phyloP scores from a whole-genome alignment of 2,888 invertebrate species.

The Autographa pulchrina region DNA sequence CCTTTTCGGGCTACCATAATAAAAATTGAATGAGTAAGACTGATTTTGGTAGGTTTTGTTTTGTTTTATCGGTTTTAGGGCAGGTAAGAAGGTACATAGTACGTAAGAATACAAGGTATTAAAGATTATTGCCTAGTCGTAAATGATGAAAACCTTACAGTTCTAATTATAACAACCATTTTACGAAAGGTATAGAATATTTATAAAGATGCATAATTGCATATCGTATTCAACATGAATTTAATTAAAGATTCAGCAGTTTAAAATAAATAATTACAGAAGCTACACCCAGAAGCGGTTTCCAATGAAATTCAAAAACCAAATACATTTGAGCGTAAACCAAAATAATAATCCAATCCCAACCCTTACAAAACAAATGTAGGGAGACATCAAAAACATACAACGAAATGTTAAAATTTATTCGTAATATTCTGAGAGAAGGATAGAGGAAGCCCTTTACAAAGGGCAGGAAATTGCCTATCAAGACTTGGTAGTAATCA shows the following conservation, averaged over 20 bases:
- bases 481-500: conserved; percentile 81
- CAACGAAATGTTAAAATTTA: conserved; percentile 78
- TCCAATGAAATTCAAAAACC: conserved; percentile 13
- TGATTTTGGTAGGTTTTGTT: conserved; percentile 56
- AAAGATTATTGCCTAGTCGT: too few relatives aligned
- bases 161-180: too few relatives aligned
- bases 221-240: neutral
- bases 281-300: neutral
- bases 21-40: conserved; percentile 55
- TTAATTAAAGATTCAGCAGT: neutral
- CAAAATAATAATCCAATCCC: conserved; percentile 38
- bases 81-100: neutral
- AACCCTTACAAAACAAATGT: conserved; percentile 56
- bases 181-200: too few relatives aligned
- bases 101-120: neutral
- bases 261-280: neutral
- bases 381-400: conserved; percentile 70
- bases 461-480: conserved; percentile 88
- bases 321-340: conserved; percentile 28
- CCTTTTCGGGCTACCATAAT: conserved; percentile 64
- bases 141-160: too few relatives aligned
- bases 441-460: conserved; percentile 77
- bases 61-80: conserved; percentile 29
- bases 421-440: conserved; percentile 74
- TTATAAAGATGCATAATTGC: too few relatives aligned